Percentiles rank a stretch among this genome's conserved stretches.
These are phyloP conservation scores for Aspidiotus destructor DNA, from an alignment of 2,888 invertebrate species.

Conservation along the genomic window DNA sequence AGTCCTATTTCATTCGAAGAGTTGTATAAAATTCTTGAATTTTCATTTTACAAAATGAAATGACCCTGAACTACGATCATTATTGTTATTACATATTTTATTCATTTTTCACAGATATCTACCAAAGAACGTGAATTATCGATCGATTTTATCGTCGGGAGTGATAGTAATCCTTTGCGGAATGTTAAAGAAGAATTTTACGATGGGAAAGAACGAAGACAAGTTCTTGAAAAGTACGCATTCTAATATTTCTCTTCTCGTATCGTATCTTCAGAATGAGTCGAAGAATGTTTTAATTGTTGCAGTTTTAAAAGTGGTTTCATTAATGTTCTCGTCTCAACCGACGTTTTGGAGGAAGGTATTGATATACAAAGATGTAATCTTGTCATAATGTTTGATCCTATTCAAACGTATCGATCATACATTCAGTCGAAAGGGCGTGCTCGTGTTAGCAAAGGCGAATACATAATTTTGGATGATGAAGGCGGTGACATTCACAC, in stretches of 20 bases:
- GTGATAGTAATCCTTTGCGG: slow-evolving; percentile 16
- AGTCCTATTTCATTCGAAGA: background rate
- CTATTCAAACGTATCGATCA: slow-evolving; percentile 60
- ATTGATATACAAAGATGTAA: slow-evolving; percentile 76
- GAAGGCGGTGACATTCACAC: no score
- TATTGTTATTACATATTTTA: no score
- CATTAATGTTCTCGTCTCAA: slow-evolving; percentile 58
- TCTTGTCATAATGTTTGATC: slow-evolving; percentile 65
- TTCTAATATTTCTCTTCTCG: background rate
- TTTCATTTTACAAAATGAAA: slow-evolving; percentile 19
- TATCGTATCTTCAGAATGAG: background rate
- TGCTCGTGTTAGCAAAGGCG: slow-evolving; percentile 58
- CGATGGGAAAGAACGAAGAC: slow-evolving; percentile 9
- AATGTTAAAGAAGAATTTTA: slow-evolving; percentile 6
- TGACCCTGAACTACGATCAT: no score
- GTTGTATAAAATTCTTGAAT: no score
- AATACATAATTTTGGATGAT: slow-evolving; percentile 41
- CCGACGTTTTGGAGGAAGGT: slow-evolving; percentile 83
- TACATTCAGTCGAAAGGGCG: slow-evolving; percentile 88
- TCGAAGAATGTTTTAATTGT: background rate
- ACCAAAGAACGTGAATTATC: slow-evolving; percentile 38
- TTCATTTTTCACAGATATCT: background rate
- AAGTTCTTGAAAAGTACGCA: slow-evolving; percentile 13
- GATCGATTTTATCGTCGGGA: slow-evolving; percentile 66
- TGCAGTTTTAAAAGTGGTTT: slow-evolving; percentile 50